phyloP scores from a whole-genome alignment of 2,113 vertebrate species.

The Coryphaenoides rupestris region DNA sequence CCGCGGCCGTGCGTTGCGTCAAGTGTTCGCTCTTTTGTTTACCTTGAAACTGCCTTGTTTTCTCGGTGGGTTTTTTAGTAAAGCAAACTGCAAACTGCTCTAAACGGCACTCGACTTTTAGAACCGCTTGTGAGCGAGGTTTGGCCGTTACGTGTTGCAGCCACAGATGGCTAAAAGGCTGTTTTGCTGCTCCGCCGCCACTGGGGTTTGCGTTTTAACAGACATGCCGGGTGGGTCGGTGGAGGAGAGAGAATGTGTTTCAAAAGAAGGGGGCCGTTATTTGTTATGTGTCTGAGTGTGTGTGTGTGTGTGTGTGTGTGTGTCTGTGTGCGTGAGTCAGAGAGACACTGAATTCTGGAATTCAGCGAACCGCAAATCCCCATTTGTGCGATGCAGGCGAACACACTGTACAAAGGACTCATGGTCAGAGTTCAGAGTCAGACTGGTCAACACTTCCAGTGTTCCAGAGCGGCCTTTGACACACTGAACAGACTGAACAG shows the following conservation, averaged over 20 bases:
- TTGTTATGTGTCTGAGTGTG: conserved; percentile 34
- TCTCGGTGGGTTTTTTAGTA: conserved; percentile 47
- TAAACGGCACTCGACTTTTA: conserved; percentile 70
- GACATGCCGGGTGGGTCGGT: conserved; percentile 30
- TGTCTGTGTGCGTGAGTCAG: conserved; percentile 12
- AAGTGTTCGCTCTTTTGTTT: conserved; percentile 65
- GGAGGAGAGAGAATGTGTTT: conserved; percentile 33
- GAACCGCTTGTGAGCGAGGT: conserved; percentile 52
- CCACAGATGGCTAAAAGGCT: conserved; percentile 43
- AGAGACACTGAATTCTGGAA: conserved; percentile 28
- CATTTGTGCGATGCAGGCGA: conserved; percentile 25
- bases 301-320: conserved; percentile 22
- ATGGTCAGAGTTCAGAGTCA: too few relatives aligned
- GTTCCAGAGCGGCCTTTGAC: too few relatives aligned
- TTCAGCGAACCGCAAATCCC: too few relatives aligned
- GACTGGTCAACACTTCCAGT: too few relatives aligned
- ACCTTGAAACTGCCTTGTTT: conserved; percentile 57
- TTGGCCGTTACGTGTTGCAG: conserved; percentile 46
- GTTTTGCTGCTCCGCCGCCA: conserved; percentile 43
- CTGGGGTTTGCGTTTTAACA: conserved; percentile 46
- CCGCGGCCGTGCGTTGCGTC: conserved; percentile 48
- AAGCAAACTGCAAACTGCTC: conserved; percentile 63
- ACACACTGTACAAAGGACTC: too few relatives aligned
- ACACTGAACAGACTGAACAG: too few relatives aligned
- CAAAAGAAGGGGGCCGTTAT: conserved; percentile 8